These are phyloP conservation scores for Miichthys miiuy DNA, from an alignment of 2,797 vertebrate species.

Conservation along the genomic window DNA sequence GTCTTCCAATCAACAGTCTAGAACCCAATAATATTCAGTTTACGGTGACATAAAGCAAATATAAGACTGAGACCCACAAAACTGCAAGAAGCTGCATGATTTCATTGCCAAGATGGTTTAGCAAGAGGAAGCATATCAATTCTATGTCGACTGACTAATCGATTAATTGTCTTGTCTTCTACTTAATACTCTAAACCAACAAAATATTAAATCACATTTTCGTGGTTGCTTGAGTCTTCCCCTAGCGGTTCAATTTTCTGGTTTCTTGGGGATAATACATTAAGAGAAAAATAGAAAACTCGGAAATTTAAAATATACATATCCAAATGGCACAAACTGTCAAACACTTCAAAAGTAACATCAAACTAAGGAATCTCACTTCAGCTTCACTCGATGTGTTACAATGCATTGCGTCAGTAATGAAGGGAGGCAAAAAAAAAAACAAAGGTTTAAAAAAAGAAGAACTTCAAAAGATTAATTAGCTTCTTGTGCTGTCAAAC, in stretches of 20 bases:
- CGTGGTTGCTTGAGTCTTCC: neutral
- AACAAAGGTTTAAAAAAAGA: slow-evolving; percentile 13
- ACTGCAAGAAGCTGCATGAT: neutral
- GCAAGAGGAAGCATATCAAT: neutral
- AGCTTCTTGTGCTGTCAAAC: slow-evolving; percentile 47
- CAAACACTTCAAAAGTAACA: slow-evolving; percentile 26
- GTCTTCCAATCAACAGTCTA: neutral
- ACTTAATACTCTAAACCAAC: neutral
- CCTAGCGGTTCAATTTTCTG: neutral
- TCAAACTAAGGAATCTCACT: slow-evolving; percentile 29
- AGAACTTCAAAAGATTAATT: slow-evolving; percentile 60
- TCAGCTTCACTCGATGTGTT: slow-evolving; percentile 47
- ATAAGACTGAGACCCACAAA: neutral
- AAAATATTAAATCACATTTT: neutral
- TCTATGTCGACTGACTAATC: neutral
- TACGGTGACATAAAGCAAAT: neutral
- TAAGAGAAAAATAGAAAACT: neutral
- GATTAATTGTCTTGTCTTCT: neutral
- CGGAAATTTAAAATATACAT: neutral
- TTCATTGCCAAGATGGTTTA: neutral
- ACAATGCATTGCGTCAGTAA: slow-evolving; percentile 72
- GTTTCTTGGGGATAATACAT: neutral
- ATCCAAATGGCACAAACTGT: neutral
- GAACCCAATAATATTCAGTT: neutral
- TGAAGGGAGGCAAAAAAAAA: neutral